phyloP scores from a whole-genome alignment of 2,888 invertebrate species.

The Rotaria socialis region DNA sequence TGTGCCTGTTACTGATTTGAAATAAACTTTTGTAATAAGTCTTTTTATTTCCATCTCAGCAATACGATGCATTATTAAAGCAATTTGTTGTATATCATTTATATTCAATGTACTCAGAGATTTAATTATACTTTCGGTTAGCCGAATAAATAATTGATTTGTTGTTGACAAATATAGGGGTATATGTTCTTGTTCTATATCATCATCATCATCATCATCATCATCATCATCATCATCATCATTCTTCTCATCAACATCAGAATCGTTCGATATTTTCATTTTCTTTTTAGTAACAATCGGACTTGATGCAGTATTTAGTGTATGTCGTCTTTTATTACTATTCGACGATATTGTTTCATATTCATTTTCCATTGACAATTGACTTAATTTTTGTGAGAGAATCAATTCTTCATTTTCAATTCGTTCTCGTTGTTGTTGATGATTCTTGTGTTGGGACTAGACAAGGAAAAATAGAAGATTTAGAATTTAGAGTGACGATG shows the following conservation, averaged over 20 bases:
- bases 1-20: background rate
- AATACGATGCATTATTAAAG: background rate
- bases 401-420: background rate
- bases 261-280: background rate
- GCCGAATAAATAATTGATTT: background rate
- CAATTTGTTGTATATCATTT: background rate
- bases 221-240: background rate
- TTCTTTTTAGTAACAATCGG: background rate
- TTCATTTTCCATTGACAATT: background rate
- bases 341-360: background rate
- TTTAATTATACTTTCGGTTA: background rate
- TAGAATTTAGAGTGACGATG: no score
- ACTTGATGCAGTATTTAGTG: background rate
- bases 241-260: no score
- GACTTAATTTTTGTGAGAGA: background rate
- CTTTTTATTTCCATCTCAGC: background rate
- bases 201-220: background rate
- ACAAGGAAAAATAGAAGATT: no score
- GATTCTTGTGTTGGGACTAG: no score
- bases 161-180: background rate
- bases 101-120: background rate
- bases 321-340: background rate
- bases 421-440: no score
- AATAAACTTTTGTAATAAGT: background rate
- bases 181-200: background rate